Conservation (phyloP, 2,888 invertebrate species). For the Silvanus unidentatus region DNA sequence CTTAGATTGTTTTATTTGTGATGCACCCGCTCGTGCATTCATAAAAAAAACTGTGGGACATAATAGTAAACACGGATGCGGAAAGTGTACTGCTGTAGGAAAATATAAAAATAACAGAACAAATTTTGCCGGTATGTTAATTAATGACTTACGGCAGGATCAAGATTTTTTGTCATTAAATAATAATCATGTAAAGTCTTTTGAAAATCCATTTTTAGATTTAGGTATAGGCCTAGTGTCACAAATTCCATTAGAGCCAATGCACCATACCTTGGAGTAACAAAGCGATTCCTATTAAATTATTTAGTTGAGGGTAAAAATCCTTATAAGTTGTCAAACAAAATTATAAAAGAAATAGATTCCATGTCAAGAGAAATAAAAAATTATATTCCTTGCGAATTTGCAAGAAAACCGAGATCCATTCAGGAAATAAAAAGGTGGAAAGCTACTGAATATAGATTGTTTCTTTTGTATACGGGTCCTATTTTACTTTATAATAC, state of each 20-base stretch:
- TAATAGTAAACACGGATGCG: slow-evolving; percentile 9
- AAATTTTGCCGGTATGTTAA: slow-evolving; percentile 1
- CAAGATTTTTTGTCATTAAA: background rate
- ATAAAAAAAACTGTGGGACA: slow-evolving; percentile 8
- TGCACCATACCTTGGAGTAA: slow-evolving; percentile 11
- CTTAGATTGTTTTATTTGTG: no score
- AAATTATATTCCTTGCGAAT: slow-evolving; percentile 4
- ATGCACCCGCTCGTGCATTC: no score
- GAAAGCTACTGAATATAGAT: slow-evolving; percentile 2
- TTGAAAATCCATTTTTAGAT: slow-evolving; percentile 6
- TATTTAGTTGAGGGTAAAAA: slow-evolving; percentile 6
- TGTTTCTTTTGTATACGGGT: slow-evolving; percentile 5
- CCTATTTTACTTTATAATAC: slow-evolving; percentile 3
- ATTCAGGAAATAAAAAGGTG: slow-evolving; percentile 6
- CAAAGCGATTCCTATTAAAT: slow-evolving; percentile 9
- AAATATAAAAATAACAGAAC: slow-evolving; percentile 6
- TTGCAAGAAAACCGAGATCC: slow-evolving; percentile 5
- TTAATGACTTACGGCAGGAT: slow-evolving; percentile 1
- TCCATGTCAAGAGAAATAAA: background rate
- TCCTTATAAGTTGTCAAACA: background rate
- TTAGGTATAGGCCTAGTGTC: slow-evolving; percentile 6
- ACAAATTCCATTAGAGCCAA: slow-evolving; percentile 9
- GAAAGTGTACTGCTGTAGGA: slow-evolving; percentile 7
- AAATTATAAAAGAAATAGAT: background rate
- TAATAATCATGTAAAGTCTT: slow-evolving; percentile 1